Evolutionary conservation across 2,113 vertebrate species (phyloP).

Genomic region (Chaenogobius annularis): DNA sequence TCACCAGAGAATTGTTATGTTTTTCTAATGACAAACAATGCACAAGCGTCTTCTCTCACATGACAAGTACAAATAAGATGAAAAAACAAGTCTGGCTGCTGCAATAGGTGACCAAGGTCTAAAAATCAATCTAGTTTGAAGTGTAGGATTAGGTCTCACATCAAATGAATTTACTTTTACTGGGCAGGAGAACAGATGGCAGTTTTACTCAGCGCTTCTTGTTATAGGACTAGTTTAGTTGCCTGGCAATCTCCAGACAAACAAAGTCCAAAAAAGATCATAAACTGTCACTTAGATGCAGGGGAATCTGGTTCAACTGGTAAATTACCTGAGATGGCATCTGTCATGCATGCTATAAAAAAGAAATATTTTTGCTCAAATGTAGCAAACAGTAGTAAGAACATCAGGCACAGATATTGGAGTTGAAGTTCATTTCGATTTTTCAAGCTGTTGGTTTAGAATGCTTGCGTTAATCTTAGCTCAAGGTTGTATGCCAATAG

Average conservation of each 20-base stretch:
- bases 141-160: conserved; percentile 67
- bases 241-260: conserved; percentile 71
- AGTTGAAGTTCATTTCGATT: not conserved
- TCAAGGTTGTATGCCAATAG: not conserved
- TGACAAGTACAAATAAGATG: not conserved
- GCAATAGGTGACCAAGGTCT: conserved; percentile 6
- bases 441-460: not conserved
- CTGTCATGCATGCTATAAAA: conserved; percentile 27
- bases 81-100: not conserved
- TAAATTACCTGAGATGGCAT: conserved; percentile 48
- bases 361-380: conserved; percentile 7
- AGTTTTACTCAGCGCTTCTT: conserved; percentile 70
- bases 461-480: not conserved
- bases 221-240: conserved; percentile 67
- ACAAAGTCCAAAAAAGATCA: conserved; percentile 73
- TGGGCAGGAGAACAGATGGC: conserved; percentile 68
- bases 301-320: conserved; percentile 68
- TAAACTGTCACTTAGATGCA: conserved; percentile 76
- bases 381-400: not conserved
- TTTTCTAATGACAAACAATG: conserved; percentile 11
- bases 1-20: conserved; percentile 7
- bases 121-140: conserved; percentile 59
- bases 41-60: not conserved
- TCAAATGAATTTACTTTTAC: conserved; percentile 77
- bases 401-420: not conserved